Base-by-base conservation (phyloP, 2,797 vertebrate genomes). In the Brachyalestes nurse region DNA sequence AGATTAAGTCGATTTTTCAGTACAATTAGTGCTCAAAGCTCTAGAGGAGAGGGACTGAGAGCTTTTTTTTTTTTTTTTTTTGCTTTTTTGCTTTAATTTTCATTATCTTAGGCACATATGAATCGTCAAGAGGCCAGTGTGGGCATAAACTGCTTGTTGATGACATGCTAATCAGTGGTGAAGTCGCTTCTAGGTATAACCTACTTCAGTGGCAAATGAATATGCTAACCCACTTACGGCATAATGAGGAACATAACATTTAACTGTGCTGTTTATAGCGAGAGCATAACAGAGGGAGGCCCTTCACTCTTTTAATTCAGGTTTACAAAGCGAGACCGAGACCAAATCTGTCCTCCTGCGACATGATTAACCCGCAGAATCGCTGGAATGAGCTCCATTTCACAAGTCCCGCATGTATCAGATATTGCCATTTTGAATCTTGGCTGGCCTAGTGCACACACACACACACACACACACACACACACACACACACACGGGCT, bases 131-230 rank as follows among this genome's bases (percentile, higher is more conserved):
- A 92, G 89, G 90, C 88, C 87, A 85, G 86, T 85, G 86, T 86
- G 87, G 83, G 87, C 85, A 84, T 84, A 53, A 85, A 87, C 84
- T 79, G 85, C 83, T 81, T 87, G 87, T 84, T 86, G 85, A 90
- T 89, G 89, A 90, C 91, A 92, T 90, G 90, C 88, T 93, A 92
- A 93, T 92, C 84, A 90, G 88, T 13, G 80, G 85, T 80, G 80
- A 88, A 77, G 84, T 85, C 73, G 90, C 91, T 93, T 82, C 88
- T 87, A 93, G 93, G 91, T 93, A 91, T 90, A 92, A 90, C 88
- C 88, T 89, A 90, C 87, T 91, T 94, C 90, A 92, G 87, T 86
- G 77, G 83, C 87, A 88, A 89, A 91, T 92, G 89, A 92, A 92
- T 91, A 88, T 87, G 87, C 79, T 89, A 91, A 89, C 82, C 88